Percentiles rank a stretch among this genome's conserved stretches.
Evolutionary conservation across 2,888 invertebrate genomes (phyloP).

Genomic region (Apamea anceps): DNA sequence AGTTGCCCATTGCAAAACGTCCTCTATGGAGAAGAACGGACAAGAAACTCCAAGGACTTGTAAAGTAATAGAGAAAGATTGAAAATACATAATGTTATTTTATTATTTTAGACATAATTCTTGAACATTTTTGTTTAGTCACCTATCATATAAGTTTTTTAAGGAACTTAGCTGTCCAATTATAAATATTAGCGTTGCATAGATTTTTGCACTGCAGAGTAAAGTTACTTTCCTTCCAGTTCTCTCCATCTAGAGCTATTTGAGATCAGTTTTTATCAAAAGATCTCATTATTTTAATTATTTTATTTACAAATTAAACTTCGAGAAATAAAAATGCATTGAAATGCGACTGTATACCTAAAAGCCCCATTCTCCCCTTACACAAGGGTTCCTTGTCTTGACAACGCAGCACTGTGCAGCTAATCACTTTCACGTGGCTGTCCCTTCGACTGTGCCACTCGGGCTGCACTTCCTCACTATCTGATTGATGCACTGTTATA

Average conservation of each 20-base stretch:
- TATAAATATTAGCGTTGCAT: background rate
- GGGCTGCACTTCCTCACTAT: slow-evolving; percentile 83
- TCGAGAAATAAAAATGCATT: background rate
- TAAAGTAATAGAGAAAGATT: background rate
- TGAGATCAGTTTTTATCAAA: background rate
- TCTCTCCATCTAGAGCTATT: background rate
- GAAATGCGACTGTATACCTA: background rate
- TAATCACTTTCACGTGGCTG: slow-evolving; percentile 89
- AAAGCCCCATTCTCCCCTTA: slow-evolving; percentile 63
- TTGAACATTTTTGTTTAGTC: background rate
- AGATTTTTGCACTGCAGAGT: background rate
- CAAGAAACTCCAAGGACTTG: background rate
- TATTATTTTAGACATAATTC: background rate
- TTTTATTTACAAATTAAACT: background rate
- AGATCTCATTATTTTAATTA: background rate
- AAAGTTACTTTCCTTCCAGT: background rate
- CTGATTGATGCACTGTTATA: slow-evolving; percentile 61
- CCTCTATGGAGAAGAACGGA: too few species aligned
- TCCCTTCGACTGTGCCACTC: slow-evolving; percentile 73
- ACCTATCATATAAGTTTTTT: background rate
- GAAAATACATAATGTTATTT: background rate
- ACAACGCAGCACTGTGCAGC: slow-evolving; percentile 84
- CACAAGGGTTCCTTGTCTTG: slow-evolving; percentile 82
- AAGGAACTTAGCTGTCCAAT: background rate
- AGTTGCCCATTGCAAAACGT: too few species aligned